A percentile compares a stretch with the other conserved stretches of the same genome.
Evolutionary conservation across 2,113 vertebrate species (phyloP).

Genomic region (Oreochromis niloticus): DNA sequence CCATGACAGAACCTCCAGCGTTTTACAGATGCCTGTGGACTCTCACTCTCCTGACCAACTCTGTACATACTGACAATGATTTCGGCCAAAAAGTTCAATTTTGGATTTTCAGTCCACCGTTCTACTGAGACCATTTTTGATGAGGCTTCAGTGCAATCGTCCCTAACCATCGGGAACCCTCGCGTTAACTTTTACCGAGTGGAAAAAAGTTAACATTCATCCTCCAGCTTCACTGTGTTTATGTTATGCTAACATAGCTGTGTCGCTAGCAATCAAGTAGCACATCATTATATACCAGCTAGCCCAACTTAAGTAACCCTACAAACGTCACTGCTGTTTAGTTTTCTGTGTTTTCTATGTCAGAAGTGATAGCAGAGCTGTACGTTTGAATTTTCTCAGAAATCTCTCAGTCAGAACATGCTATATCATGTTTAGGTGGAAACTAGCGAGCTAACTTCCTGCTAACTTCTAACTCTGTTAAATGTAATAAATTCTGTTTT

Average conservation of each 20-base stretch:
- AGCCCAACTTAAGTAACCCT: too few relatives aligned
- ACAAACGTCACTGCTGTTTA: accelerated
- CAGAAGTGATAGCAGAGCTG: accelerated
- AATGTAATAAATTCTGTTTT: too few relatives aligned
- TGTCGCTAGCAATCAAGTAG: background rate
- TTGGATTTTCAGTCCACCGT: background rate
- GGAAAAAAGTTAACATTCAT: background rate
- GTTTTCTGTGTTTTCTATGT: too few relatives aligned
- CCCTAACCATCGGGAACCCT: too few relatives aligned
- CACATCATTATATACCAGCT: background rate
- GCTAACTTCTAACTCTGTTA: too few relatives aligned
- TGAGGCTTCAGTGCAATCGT: background rate
- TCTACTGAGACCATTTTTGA: background rate
- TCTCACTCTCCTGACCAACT: background rate
- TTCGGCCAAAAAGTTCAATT: background rate
- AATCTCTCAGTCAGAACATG: too few relatives aligned
- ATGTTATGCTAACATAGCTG: background rate
- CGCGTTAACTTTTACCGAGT: too few relatives aligned
- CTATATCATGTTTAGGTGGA: too few relatives aligned
- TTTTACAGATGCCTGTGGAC: background rate
- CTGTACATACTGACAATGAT: background rate
- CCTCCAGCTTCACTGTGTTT: background rate
- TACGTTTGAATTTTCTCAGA: accelerated
- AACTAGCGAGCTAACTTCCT: too few relatives aligned
- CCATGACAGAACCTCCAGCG: background rate